Percentiles rank a stretch among this genome's conserved stretches.
Evolutionary conservation across 2,888 invertebrate genomes (phyloP).

Genomic region (Drosophila helvetica): DNA sequence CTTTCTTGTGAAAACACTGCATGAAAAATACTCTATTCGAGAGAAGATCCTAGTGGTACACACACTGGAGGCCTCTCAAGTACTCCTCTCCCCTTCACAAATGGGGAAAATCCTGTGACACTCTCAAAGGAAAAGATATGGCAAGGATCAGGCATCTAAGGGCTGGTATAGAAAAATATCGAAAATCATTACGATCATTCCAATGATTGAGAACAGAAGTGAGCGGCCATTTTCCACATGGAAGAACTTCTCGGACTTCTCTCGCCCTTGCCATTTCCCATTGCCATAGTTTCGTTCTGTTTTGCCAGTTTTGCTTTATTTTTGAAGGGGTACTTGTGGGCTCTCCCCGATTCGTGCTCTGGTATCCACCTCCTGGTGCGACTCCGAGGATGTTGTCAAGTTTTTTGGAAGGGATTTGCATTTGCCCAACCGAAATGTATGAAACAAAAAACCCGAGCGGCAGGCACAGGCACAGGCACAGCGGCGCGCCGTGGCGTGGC

Average conservation of each 20-base stretch:
- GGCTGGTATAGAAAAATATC: not conserved
- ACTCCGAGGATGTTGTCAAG: constrained; percentile 58
- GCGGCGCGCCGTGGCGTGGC: too few species aligned
- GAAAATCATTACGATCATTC: not conserved
- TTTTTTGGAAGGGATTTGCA: constrained; percentile 67
- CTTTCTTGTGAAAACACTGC: too few species aligned
- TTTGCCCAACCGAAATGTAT: constrained; percentile 62
- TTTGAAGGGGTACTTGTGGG: constrained; percentile 12
- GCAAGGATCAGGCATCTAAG: too few species aligned
- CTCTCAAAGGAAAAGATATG: too few species aligned
- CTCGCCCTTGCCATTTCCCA: not conserved
- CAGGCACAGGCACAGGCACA: not conserved
- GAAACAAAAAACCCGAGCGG: constrained; percentile 35
- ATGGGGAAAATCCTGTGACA: too few species aligned
- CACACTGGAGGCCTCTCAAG: not conserved
- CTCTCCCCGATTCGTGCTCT: constrained; percentile 17
- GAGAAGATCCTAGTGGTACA: too few species aligned
- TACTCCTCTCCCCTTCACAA: not conserved
- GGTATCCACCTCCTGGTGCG: constrained; percentile 11
- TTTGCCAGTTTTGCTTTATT: not conserved
- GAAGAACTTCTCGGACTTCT: not conserved
- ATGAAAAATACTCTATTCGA: too few species aligned
- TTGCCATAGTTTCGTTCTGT: not conserved
- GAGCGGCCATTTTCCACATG: not conserved
- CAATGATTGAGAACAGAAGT: not conserved